These are phyloP conservation scores for Typhlomys cinereus DNA, from an alignment of 2,113 vertebrate genomes.

Conservation along the genomic window DNA sequence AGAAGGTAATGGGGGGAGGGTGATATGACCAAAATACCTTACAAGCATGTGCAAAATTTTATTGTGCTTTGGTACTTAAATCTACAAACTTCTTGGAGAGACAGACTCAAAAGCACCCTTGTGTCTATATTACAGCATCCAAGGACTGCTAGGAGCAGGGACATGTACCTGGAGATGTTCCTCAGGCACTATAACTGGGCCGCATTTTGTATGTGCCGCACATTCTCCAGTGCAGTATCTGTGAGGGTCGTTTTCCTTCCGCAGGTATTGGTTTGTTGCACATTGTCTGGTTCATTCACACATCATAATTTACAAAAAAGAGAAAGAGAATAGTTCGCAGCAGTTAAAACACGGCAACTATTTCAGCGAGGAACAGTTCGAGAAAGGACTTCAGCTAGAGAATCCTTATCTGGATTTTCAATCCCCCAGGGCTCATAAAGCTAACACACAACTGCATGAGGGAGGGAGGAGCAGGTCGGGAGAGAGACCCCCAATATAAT, in stretches of 20 bases:
- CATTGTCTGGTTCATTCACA: constrained; percentile 88
- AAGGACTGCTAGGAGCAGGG: background rate
- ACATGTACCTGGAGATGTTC: constrained; percentile 94
- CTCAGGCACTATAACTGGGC: constrained; percentile 94
- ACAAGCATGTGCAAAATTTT: no score
- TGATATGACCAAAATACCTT: no score
- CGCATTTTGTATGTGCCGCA: constrained; percentile 92
- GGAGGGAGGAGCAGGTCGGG: no score
- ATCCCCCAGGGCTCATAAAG: no score
- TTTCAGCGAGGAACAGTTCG: no score
- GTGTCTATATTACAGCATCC: background rate
- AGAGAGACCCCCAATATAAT: no score
- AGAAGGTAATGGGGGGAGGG: no score
- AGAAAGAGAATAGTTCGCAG: background rate
- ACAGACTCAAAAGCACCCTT: background rate
- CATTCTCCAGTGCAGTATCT: constrained; percentile 95
- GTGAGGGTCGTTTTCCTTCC: constrained; percentile 94
- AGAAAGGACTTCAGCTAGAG: no score
- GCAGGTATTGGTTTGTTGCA: constrained; percentile 93
- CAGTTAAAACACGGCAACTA: constrained; percentile 2
- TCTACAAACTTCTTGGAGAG: background rate
- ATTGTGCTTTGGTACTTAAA: background rate
- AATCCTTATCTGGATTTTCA: no score
- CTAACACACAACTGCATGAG: no score
- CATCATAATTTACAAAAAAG: constrained; percentile 35